A percentile compares a stretch with the other conserved stretches of the same genome.
Conservation (phyloP, 2,797 vertebrate genomes). For the Sorex maritimensis region DNA sequence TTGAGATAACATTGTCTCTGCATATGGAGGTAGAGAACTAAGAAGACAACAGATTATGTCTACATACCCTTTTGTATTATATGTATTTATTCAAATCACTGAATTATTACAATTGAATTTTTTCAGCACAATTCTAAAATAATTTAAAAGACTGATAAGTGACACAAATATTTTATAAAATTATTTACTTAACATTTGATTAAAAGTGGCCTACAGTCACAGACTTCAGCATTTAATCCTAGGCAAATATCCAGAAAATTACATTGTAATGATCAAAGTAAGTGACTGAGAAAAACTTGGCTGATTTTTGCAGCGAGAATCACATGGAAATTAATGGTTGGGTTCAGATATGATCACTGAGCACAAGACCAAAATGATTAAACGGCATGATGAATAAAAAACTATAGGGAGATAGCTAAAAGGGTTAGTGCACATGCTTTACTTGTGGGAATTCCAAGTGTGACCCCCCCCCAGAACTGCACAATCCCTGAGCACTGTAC, state of each 20-base stretch:
- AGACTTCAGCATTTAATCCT: neutral
- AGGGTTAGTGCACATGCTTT: too few relatives aligned
- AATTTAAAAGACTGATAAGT: neutral
- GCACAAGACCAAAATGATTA: neutral
- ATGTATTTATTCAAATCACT: conserved; percentile 17
- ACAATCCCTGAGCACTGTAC: too few relatives aligned
- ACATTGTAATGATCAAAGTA: neutral
- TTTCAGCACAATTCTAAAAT: neutral
- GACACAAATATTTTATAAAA: neutral
- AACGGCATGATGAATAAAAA: neutral
- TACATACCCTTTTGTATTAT: neutral
- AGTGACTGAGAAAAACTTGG: neutral
- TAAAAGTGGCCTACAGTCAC: neutral
- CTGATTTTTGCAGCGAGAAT: neutral
- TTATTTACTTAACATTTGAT: neutral
- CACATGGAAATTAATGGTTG: neutral
- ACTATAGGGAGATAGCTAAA: too few relatives aligned
- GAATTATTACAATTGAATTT: neutral
- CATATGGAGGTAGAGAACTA: neutral
- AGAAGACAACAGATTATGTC: conserved; percentile 1
- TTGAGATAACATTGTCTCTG: neutral
- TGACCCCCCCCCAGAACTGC: too few relatives aligned
- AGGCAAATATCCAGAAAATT: neutral
- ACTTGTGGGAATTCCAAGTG: too few relatives aligned
- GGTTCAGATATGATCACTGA: neutral